phyloP scores from a whole-genome alignment of 2,113 vertebrate genomes.

The Cebidichthys violaceus region DNA sequence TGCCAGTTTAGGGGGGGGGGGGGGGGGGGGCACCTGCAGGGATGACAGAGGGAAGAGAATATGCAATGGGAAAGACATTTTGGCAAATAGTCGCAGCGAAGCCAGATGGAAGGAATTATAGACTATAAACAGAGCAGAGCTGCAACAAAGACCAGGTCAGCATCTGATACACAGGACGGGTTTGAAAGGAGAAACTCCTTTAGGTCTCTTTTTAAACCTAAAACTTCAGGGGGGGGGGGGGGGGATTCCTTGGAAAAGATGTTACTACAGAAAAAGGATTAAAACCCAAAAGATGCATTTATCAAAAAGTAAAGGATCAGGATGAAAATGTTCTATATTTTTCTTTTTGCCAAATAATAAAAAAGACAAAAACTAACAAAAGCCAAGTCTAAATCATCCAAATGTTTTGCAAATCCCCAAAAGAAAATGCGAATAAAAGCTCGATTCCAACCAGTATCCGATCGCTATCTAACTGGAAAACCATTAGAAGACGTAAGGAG shows the following conservation, averaged over 20 bases:
- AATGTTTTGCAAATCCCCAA: neutral
- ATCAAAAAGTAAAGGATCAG: neutral
- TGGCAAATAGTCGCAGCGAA: neutral
- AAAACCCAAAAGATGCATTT: neutral
- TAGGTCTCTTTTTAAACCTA: neutral
- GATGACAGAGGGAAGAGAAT: constrained; percentile 7
- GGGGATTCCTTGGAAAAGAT: neutral
- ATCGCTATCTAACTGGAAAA: too few relatives aligned
- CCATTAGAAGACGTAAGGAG: too few relatives aligned
- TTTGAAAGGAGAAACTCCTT: neutral
- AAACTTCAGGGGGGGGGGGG: neutral
- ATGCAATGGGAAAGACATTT: constrained; percentile 21
- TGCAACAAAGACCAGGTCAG: constrained; percentile 18
- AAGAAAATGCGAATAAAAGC: neutral
- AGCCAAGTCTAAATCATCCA: neutral
- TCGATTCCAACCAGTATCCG: neutral
- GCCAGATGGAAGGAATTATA: constrained; percentile 39
- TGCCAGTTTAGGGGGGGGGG: constrained; percentile 26
- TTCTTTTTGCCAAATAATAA: neutral
- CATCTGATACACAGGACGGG: neutral
- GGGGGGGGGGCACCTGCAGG: constrained; percentile 4
- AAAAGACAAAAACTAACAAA: neutral
- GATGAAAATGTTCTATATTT: too few relatives aligned
- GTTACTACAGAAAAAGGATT: neutral
- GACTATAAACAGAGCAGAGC: constrained; percentile 15